Base-by-base conservation (phyloP, 2,797 vertebrate genomes). In the Syngnathus rostellatus region DNA sequence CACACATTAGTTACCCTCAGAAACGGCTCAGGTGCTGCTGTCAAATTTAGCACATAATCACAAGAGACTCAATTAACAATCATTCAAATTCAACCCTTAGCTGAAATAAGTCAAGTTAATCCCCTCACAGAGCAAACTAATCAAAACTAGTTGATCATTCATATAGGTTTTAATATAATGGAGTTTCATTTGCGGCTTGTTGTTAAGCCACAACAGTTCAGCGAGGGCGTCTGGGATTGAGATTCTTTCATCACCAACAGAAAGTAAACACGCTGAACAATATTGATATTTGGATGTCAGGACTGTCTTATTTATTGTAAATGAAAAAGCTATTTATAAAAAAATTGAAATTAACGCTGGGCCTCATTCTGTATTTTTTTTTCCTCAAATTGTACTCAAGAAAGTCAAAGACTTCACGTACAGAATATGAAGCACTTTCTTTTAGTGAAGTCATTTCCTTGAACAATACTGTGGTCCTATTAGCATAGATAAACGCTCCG, bases 21-120 rank as follows among this genome's bases (percentile, higher is more conserved):
- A 81, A 80, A 79, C 81, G 85, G 81, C 86, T 77, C 88, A 86
- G 83, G 83, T 86, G 84, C 73, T 76, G 80, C 73, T 69, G 74
- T 74, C 72, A 72, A 69, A 86, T 84, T 81, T 86, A 77, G 83
- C 81, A 86, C 81, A 84, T 81, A 82, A 74, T 71, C 70, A 73
- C 16, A 57, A 78, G 77, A 64, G 76, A 72, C 73, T 79, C 80
- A 71, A 83, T 89, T 84, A 84, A 79, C 70, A 74, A 70, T 76
- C 64, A 55, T 66, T 68, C 76, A 77, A 86, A 80, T 69, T 60
- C 78, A 82, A 81, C 74, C 31, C 63, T 9, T 19, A 39, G 16
- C 60, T 37, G 37, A 63, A 71, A 75, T 77, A 61, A 81, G 74
- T 77, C 82, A 80, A 72, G 69, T 64, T 73, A 62, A 71, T 78